These are phyloP conservation scores for Miopithecus talapoin DNA, from an alignment of 2,797 vertebrate species.

Conservation along the genomic window DNA sequence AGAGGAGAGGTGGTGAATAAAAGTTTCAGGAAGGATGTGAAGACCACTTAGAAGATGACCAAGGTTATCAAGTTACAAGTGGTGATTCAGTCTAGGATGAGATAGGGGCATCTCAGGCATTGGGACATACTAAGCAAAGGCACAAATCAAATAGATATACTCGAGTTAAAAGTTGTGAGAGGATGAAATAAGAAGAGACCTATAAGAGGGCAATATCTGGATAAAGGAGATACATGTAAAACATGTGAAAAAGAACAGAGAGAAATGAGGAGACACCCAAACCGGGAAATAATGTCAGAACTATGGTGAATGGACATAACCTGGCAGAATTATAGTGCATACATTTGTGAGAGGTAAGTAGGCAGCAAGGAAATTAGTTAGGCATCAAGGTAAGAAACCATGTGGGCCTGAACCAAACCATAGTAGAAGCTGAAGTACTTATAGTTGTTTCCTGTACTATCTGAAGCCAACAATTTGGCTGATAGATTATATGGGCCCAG, in stretches of 20 bases:
- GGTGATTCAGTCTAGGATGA: neutral
- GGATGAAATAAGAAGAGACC: neutral
- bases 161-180: neutral
- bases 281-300: neutral
- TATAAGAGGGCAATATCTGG: neutral
- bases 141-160: neutral
- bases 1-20: neutral
- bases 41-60: neutral
- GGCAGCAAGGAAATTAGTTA: neutral
- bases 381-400: neutral
- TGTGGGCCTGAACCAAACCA: neutral
- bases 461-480: neutral
- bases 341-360: neutral
- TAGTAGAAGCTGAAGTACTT: neutral
- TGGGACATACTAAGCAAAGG: neutral
- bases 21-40: neutral
- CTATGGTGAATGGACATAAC: neutral
- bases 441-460: neutral
- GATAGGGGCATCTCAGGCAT: neutral
- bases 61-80: neutral
- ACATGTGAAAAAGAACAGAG: neutral
- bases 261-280: neutral
- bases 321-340: neutral
- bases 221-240: neutral
- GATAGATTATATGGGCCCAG: neutral